A percentile compares a stretch with the other conserved stretches of the same genome.
phyloP scores from a whole-genome alignment of 1,140 invertebrate species.

The Leptopilina boulardi region DNA sequence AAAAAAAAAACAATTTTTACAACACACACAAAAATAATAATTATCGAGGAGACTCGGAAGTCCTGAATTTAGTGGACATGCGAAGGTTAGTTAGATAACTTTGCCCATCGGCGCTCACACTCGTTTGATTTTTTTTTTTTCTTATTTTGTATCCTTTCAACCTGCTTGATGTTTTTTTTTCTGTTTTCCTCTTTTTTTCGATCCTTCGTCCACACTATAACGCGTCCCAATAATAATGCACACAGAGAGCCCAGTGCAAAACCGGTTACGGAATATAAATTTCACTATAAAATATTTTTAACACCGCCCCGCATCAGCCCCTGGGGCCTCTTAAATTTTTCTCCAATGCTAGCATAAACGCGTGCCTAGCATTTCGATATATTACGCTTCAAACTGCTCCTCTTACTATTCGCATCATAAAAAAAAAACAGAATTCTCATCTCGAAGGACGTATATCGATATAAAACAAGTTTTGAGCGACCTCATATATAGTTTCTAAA shows the following conservation, averaged over 20 bases:
- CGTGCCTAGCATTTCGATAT: conserved; percentile 29
- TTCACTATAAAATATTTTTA: conserved; percentile 49
- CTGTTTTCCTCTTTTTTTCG: background rate
- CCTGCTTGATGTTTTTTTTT: conserved; percentile 14
- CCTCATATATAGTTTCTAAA: conserved; percentile 26
- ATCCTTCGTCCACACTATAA: background rate
- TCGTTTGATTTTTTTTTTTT: background rate
- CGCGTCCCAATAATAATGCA: conserved; percentile 35
- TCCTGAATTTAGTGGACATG: conserved; percentile 27
- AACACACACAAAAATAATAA: background rate
- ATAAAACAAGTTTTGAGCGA: conserved; percentile 8
- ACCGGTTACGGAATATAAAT: conserved; percentile 50
- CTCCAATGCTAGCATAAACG: conserved; percentile 6
- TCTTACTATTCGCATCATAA: conserved; percentile 1
- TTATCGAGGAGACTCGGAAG: conserved; percentile 23
- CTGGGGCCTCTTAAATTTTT: conserved; percentile 21
- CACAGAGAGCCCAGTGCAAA: conserved; percentile 31
- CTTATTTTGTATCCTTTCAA: conserved; percentile 35
- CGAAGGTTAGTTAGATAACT: conserved; percentile 32
- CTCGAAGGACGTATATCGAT: conserved; percentile 9
- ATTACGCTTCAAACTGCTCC: conserved; percentile 20
- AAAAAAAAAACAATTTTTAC: background rate
- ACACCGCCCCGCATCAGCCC: conserved; percentile 24
- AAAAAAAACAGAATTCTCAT: conserved; percentile 6
- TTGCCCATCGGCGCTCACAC: conserved; percentile 33